Conservation (phyloP, 2,797 vertebrate genomes). For the Gallirallus australis region DNA sequence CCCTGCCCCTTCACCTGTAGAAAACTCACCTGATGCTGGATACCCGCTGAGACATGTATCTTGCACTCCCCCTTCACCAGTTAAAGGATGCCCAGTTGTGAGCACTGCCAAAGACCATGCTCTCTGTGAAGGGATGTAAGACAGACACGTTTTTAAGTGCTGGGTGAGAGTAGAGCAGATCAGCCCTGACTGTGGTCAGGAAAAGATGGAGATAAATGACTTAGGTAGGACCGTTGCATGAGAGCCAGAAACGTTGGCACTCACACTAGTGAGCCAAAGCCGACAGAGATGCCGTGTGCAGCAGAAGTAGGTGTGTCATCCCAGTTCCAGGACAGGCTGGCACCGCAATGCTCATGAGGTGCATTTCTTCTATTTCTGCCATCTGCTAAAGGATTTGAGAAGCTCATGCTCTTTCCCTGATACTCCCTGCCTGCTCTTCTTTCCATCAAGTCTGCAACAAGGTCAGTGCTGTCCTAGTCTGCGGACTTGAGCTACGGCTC, state of each 20-base stretch:
- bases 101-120: not conserved
- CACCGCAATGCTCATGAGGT: not conserved
- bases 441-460: not conserved
- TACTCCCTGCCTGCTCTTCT: not conserved
- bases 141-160: rapidly evolving
- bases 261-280: not conserved
- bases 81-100: not conserved
- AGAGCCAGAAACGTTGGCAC: not conserved
- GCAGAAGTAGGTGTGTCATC: not conserved
- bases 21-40: not conserved
- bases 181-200: not conserved
- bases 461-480: not conserved
- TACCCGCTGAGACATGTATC: not conserved
- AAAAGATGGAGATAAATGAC: not conserved
- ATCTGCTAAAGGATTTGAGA: not conserved
- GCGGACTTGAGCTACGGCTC: not conserved
- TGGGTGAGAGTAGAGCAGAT: not conserved
- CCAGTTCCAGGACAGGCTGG: not conserved
- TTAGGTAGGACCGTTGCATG: not conserved
- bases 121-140: not conserved
- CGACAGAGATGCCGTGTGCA: not conserved
- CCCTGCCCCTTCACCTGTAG: not conserved
- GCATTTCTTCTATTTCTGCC: not conserved
- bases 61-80: not conserved
- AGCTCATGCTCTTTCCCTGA: not conserved